These are phyloP conservation scores for Puffinus mauretanicus DNA, from an alignment of 2,113 vertebrate species.

Conservation along the genomic window DNA sequence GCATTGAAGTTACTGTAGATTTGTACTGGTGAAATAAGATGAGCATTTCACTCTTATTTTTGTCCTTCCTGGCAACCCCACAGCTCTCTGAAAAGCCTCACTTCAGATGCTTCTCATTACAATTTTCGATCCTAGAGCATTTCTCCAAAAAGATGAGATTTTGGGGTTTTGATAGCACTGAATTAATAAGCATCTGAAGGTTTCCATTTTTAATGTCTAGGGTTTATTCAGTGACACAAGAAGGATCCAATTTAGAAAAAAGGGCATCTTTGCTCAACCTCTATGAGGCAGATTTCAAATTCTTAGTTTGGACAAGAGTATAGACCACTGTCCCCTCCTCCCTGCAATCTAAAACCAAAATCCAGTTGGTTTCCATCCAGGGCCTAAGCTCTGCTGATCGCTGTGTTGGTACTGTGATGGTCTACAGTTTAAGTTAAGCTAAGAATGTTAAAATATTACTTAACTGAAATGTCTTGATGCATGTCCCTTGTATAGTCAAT, in stretches of 20 bases:
- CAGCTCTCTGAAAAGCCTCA: neutral
- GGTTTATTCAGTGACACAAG: neutral
- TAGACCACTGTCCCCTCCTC: neutral
- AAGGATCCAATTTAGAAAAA: neutral
- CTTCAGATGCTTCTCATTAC: neutral
- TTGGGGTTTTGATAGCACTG: fast-evolving
- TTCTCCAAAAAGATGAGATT: neutral
- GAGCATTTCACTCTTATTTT: neutral
- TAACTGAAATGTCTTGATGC: neutral
- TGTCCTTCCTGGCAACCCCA: neutral
- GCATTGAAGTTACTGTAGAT: neutral
- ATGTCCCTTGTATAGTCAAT: neutral
- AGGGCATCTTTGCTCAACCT: neutral
- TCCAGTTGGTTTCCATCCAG: neutral
- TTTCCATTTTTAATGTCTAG: neutral
- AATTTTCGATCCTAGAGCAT: neutral
- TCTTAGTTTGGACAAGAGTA: neutral
- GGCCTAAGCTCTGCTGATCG: neutral
- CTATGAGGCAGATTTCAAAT: neutral
- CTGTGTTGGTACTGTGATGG: neutral
- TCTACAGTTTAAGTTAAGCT: neutral
- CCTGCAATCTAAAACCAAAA: neutral
- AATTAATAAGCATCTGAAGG: neutral
- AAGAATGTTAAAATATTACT: neutral
- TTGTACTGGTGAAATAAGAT: neutral